A percentile compares a stretch with the other conserved stretches of the same genome.
Conservation (phyloP, 2,888 invertebrate species). For the Embidobia sp. region DNA sequence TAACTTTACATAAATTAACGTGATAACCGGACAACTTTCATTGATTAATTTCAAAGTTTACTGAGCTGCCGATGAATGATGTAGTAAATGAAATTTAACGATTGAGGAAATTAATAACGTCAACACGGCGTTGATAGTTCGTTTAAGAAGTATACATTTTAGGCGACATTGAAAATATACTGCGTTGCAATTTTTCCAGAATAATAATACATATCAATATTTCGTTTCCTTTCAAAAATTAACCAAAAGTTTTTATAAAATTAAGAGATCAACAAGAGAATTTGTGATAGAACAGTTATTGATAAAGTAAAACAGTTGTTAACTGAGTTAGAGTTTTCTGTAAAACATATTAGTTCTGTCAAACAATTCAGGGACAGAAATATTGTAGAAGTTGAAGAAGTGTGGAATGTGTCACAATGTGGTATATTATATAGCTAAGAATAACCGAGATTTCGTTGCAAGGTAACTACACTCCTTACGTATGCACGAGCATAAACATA, state of each 20-base stretch:
- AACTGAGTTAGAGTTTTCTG: too few species aligned
- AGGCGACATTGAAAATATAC: too few species aligned
- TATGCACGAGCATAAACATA: conserved; percentile 78
- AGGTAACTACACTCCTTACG: conserved; percentile 69
- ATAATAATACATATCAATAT: too few species aligned
- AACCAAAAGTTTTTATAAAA: too few species aligned
- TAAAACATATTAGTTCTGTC: too few species aligned
- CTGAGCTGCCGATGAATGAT: conserved; percentile 1
- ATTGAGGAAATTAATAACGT: conserved; percentile 2
- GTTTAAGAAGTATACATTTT: neutral
- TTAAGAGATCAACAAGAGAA: too few species aligned
- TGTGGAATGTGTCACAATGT: conserved; percentile 60
- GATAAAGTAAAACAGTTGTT: too few species aligned
- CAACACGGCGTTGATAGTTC: neutral
- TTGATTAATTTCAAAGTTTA: conserved; percentile 41
- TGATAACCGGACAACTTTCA: conserved; percentile 18
- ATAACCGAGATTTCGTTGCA: conserved; percentile 61
- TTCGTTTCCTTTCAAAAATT: too few species aligned
- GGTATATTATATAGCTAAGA: conserved; percentile 63
- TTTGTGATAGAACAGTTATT: too few species aligned
- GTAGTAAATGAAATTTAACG: neutral
- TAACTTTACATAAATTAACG: conserved; percentile 40
- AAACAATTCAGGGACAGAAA: too few species aligned
- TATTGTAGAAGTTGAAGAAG: conserved; percentile 39
- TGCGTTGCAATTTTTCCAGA: too few species aligned